These are phyloP conservation scores for Aurelia aurita DNA, from an alignment of 30 jellyfish, hydroid and myxozoan species.

Conservation along the genomic window DNA sequence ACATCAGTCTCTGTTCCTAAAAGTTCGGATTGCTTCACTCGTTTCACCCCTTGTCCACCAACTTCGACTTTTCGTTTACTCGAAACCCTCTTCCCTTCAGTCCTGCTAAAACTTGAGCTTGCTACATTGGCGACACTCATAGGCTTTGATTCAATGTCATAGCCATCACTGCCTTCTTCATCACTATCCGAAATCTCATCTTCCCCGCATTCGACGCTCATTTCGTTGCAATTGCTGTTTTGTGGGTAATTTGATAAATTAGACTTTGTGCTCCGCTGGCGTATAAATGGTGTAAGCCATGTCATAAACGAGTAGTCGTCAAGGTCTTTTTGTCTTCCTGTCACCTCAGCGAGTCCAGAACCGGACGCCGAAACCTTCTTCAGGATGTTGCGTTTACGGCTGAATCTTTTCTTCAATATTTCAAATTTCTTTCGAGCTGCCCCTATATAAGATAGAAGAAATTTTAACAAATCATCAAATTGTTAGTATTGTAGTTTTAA, in stretches of 20 bases:
- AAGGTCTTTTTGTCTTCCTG: not conserved
- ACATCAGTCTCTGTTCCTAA: not conserved
- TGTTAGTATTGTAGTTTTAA: too few relatives aligned
- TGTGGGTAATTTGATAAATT: not conserved
- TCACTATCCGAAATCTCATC: not conserved
- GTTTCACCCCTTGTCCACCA: not conserved
- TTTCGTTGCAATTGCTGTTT: not conserved
- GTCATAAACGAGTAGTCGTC: not conserved
- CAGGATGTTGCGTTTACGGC: too few relatives aligned
- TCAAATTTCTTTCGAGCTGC: too few relatives aligned
- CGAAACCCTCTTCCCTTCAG: not conserved
- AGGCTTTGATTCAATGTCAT: not conserved
- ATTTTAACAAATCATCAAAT: too few relatives aligned
- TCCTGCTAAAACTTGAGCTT: not conserved
- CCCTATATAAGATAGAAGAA: too few relatives aligned
- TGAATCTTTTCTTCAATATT: too few relatives aligned
- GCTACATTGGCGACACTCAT: not conserved
- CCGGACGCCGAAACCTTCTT: too few relatives aligned
- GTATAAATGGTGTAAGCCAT: constrained; percentile 3
- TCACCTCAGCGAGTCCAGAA: not conserved
- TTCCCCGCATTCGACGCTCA: not conserved
- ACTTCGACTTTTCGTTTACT: not conserved
- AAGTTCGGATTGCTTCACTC: not conserved
- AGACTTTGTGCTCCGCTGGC: not conserved
- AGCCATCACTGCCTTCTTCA: not conserved